Conservation (phyloP, 2,888 invertebrate species). For the Drosophila macrospina region DNA sequence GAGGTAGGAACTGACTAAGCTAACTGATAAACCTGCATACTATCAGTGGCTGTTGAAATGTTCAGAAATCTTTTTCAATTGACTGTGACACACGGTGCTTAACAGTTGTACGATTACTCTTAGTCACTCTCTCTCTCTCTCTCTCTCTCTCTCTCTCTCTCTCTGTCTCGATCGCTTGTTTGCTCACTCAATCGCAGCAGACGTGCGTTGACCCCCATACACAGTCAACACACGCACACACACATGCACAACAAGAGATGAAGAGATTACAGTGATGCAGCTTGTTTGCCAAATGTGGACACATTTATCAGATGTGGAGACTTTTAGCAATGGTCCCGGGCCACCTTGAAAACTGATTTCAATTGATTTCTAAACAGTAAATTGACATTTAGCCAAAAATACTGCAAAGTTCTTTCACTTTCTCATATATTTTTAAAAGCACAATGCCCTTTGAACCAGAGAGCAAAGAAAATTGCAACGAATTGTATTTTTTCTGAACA, state of each 20-base stretch:
- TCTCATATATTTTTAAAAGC: constrained; percentile 41
- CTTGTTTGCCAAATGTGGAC: constrained; percentile 50
- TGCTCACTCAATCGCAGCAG: constrained; percentile 13
- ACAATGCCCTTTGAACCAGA: constrained; percentile 9
- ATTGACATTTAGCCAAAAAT: constrained; percentile 65
- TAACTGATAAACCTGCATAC: background rate
- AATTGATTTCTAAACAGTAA: constrained; percentile 28
- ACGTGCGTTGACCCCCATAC: constrained; percentile 65
- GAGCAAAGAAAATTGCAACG: background rate
- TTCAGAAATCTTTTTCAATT: constrained; percentile 15
- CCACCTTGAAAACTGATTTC: constrained; percentile 59
- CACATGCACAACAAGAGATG: background rate
- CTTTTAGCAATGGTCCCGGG: background rate
- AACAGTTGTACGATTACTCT: constrained; percentile 41
- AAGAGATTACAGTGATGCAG: constrained; percentile 35
- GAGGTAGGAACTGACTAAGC: constrained; percentile 33
- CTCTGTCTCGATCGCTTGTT: constrained; percentile 1
- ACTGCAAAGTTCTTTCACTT: constrained; percentile 49
- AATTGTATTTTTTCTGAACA: too few relatives aligned
- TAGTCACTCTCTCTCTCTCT: constrained; percentile 10
- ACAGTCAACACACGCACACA: constrained; percentile 10
- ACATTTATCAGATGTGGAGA: constrained; percentile 32
- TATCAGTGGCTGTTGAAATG: constrained; percentile 10
- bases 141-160: background rate
- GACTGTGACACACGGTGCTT: constrained; percentile 46